Evolutionary conservation across 2,797 vertebrate genomes (phyloP).

Genomic region (Pagetopsis macropterus): DNA sequence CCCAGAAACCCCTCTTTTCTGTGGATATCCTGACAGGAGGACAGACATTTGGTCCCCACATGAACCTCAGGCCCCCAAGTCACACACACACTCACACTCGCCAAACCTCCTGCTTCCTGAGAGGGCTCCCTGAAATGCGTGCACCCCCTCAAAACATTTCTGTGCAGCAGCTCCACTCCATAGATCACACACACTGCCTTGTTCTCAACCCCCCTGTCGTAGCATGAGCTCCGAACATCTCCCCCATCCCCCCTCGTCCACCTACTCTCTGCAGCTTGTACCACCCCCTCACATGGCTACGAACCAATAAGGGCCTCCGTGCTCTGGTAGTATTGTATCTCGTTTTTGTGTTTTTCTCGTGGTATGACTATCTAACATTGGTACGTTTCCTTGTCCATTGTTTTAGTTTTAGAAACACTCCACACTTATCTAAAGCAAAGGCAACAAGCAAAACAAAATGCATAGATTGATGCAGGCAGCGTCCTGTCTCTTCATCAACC

Average conservation of each 20-base stretch:
- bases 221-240: constrained; percentile 54
- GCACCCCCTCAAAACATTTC: constrained; percentile 43
- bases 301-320: constrained; percentile 50
- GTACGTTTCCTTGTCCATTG: constrained; percentile 38
- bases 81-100: constrained; percentile 7
- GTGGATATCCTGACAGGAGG: constrained; percentile 55
- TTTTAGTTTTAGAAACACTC: constrained; percentile 13
- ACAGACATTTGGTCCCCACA: constrained; percentile 79
- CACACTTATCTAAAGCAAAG: neutral
- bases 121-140: constrained; percentile 37
- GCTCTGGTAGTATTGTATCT: constrained; percentile 19
- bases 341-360: constrained; percentile 30
- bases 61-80: constrained; percentile 53
- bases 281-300: constrained; percentile 55
- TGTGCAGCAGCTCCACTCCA: constrained; percentile 35
- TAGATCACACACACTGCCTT: constrained; percentile 63
- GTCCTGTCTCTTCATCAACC: constrained; percentile 17
- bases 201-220: constrained; percentile 45
- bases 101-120: constrained; percentile 47
- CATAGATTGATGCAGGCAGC: neutral
- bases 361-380: constrained; percentile 12
- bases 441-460: constrained; percentile 3
- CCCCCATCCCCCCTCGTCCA: constrained; percentile 46
- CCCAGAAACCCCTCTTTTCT: constrained; percentile 16
- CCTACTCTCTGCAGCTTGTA: constrained; percentile 49